Evolutionary conservation across 2,797 vertebrate species (phyloP).

Genomic region (Urosaurus nigricauda): DNA sequence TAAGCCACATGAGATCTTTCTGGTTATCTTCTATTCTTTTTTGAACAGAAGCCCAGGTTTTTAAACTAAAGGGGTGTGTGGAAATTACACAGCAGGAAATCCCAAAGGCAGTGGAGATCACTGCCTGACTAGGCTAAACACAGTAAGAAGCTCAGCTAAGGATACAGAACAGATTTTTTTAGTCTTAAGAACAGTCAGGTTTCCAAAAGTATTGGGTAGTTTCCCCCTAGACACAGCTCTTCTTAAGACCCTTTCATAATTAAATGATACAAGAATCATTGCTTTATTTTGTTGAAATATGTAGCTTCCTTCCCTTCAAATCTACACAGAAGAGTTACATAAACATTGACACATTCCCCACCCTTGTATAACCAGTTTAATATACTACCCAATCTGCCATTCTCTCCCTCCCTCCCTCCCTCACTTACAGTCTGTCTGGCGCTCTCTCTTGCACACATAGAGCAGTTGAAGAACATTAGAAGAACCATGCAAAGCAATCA

Average conservation of each 20-base stretch:
- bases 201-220: background rate
- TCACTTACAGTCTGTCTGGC: background rate
- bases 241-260: background rate
- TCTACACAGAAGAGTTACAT: background rate
- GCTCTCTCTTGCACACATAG: background rate
- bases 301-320: background rate
- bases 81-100: constrained; percentile 4
- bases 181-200: background rate
- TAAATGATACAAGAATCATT: background rate
- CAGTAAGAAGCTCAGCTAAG: constrained; percentile 3
- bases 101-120: background rate
- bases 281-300: constrained; percentile 12
- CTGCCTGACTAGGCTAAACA: background rate
- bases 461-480: background rate
- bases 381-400: background rate
- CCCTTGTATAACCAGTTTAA: background rate
- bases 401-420: background rate
- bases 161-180: background rate
- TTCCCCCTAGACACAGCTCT: background rate
- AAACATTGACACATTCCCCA: constrained; percentile 1
- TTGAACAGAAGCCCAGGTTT: background rate
- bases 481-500: background rate
- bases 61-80: background rate
- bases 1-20: background rate
- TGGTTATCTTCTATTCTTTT: constrained; percentile 25